A percentile compares a stretch with the other conserved stretches of the same genome.
These are phyloP conservation scores for Chirona hameri DNA, from an alignment of 2,888 invertebrate genomes.

Conservation along the genomic window DNA sequence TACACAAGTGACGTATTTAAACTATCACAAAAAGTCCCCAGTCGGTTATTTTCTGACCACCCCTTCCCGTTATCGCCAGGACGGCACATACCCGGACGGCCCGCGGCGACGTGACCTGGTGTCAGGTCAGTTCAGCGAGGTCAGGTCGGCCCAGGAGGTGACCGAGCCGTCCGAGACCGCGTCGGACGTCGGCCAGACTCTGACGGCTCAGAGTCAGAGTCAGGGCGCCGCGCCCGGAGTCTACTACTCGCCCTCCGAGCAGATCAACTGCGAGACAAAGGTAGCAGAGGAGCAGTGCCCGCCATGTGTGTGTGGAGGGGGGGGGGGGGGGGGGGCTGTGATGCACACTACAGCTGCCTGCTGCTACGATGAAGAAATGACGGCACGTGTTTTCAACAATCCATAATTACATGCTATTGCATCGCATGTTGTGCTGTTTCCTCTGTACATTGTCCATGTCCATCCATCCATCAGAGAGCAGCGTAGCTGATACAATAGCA, in stretches of 20 bases:
- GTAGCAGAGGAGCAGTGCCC: background rate
- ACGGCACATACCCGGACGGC: slow-evolving; percentile 8
- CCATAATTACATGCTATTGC: too few relatives aligned
- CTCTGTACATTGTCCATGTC: too few relatives aligned
- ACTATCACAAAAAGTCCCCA: too few relatives aligned
- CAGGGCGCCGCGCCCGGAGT: background rate
- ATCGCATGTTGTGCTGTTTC: too few relatives aligned
- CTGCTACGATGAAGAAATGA: too few relatives aligned
- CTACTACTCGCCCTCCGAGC: background rate
- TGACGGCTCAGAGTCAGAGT: background rate
- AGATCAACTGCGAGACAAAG: background rate
- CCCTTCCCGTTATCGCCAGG: background rate
- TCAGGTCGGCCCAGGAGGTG: background rate
- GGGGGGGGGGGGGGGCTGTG: too few relatives aligned
- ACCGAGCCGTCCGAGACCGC: background rate
- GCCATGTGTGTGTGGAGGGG: too few relatives aligned
- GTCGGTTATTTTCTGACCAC: background rate
- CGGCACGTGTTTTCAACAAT: too few relatives aligned
- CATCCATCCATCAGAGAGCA: too few relatives aligned
- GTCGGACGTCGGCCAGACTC: background rate
- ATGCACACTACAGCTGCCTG: too few relatives aligned
- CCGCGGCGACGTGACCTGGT: slow-evolving; percentile 1
- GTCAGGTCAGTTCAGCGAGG: background rate
- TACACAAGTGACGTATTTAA: too few relatives aligned
- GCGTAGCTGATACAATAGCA: too few relatives aligned